Percentiles rank a stretch among this genome's conserved stretches.
phyloP scores from a whole-genome alignment of 2,113 vertebrate species.

The Furnarius figulus region DNA sequence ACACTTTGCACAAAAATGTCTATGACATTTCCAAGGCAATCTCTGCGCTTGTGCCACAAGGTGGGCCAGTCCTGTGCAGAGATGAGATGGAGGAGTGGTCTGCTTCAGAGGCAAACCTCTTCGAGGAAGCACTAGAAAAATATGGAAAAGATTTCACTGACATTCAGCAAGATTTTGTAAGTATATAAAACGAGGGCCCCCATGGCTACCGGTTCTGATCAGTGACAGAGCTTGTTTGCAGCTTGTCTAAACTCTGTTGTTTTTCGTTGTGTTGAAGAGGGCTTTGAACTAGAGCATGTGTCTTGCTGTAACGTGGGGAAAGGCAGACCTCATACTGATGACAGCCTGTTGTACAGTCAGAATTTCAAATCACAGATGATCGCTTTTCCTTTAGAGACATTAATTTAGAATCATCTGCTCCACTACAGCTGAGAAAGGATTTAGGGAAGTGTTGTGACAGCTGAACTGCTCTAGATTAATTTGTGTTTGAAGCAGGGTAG shows the following conservation, averaged over 20 bases:
- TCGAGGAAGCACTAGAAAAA: constrained; percentile 96
- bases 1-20: constrained; percentile 91
- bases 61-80: constrained; percentile 94
- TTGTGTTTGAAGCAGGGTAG: neutral
- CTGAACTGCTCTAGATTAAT: neutral
- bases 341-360: neutral
- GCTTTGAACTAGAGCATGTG: neutral
- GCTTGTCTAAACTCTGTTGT: neutral
- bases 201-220: neutral
- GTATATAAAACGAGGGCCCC: constrained; percentile 42
- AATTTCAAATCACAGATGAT: constrained; percentile 4
- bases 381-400: neutral
- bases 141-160: constrained; percentile 99
- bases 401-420: constrained; percentile 11
- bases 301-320: neutral
- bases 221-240: neutral
- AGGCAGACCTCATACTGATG: neutral
- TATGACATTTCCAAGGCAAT: constrained; percentile 97
- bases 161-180: constrained; percentile 98
- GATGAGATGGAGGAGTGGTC: constrained; percentile 99
- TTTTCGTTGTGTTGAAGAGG: neutral
- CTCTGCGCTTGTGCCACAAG: constrained; percentile 94
- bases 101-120: constrained; percentile 95
- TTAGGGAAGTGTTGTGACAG: neutral
- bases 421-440: neutral